These are phyloP conservation scores for Torymus tubicola DNA, from an alignment of 2,888 invertebrate species.

Conservation along the genomic window DNA sequence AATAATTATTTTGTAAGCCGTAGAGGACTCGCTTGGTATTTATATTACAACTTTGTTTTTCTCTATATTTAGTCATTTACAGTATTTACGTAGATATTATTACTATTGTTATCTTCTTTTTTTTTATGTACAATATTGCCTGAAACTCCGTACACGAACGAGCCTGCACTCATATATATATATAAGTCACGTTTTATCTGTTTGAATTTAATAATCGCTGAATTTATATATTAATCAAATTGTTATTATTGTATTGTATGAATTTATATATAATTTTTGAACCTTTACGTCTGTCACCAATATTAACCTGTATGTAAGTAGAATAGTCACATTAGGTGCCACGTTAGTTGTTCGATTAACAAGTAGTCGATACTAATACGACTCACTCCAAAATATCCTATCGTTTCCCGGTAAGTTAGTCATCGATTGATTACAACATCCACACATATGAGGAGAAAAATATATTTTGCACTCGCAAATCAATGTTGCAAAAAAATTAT, in stretches of 20 bases:
- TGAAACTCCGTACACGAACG: slow-evolving; percentile 37
- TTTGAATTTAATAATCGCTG: slow-evolving; percentile 37
- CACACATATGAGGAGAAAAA: slow-evolving; percentile 56
- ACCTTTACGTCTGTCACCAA: slow-evolving; percentile 51
- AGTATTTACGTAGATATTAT: slow-evolving; percentile 50
- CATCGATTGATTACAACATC: slow-evolving; percentile 63
- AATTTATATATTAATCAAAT: slow-evolving; percentile 16
- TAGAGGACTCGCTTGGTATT: slow-evolving; percentile 44
- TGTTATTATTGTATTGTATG: slow-evolving; percentile 48
- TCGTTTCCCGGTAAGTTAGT: slow-evolving; percentile 70
- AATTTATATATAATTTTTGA: slow-evolving; percentile 45
- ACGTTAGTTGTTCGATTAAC: slow-evolving; percentile 58
- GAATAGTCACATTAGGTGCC: slow-evolving; percentile 58
- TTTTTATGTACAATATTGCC: slow-evolving; percentile 45
- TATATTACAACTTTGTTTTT: neutral
- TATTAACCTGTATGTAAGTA: slow-evolving; percentile 54
- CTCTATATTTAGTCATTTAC: slow-evolving; percentile 17
- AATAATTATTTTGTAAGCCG: slow-evolving; percentile 26
- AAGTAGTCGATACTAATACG: slow-evolving; percentile 63
- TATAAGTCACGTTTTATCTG: slow-evolving; percentile 40
- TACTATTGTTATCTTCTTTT: slow-evolving; percentile 23
- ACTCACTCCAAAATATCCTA: slow-evolving; percentile 68
- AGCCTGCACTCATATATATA: slow-evolving; percentile 52
- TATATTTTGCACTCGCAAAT: slow-evolving; percentile 6
- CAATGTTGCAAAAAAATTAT: neutral